Evolutionary conservation across 2,888 invertebrate genomes (phyloP), one percentile per base, ranked within the genome.

Genomic region (Exocentrus adspersus): DNA sequence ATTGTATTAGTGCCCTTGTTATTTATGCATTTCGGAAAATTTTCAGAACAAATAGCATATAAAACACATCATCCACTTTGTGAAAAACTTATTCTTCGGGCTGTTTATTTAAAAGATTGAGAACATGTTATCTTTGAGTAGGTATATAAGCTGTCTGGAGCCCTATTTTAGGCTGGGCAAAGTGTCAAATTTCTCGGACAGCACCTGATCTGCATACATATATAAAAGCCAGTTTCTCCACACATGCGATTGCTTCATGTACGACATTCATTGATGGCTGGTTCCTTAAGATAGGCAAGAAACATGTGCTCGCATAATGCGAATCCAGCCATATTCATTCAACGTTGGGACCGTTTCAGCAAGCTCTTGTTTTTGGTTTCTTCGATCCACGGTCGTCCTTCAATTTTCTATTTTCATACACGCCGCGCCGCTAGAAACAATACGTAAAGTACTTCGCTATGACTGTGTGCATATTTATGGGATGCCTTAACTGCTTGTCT

Each of bases 241-340:
- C 51, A 59, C 63, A 51, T 60, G 43, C 48, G 57, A 65, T 68
- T 70, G 67, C 67, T 68, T 68, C 67, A 71, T 72, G 69, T 46
- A 42, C 69, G 74, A 74, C 72, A 75, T 72, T 69, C 72, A 69
- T 72, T 74, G 71, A 68, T 73, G 68, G 68, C 74, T 77, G 76
- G 70, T 73, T 73, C 66, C 72, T 66, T 73, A 70, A 74, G 76
- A 77, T 77, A 77, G 73, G 67, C 65, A 68, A 65, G 62, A 73
- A 68, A 71, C 77, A 77, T 77, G 78, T 73, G 74, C 72, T 69
- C 71, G 78, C 77, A 78, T 78, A 78, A 78, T 78, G 73, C 37
- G 62, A 65, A 43, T 54, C 69, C 69, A 72, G 70, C 69, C 67
- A 71, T 69, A 72, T 72, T 72, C 72, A 72, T 75, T 75, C 72